Evolutionary conservation across 2,113 vertebrate genomes (phyloP).

Genomic region (Numida meleagris): DNA sequence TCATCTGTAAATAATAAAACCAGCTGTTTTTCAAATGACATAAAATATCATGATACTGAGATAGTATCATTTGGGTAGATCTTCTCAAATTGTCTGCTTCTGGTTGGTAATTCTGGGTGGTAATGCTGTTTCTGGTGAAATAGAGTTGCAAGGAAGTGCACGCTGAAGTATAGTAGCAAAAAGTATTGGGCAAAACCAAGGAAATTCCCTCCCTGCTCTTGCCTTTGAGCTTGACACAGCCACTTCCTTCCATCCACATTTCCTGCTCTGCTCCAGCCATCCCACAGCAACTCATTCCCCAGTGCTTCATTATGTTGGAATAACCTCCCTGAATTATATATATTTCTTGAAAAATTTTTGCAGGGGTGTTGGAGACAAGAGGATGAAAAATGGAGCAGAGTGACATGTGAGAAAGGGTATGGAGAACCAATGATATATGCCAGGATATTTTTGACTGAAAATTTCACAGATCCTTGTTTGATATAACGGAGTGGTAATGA

Average conservation of each 20-base stretch:
- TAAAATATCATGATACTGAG: background rate
- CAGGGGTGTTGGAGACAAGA: background rate
- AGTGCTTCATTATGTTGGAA: background rate
- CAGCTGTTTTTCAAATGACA: background rate
- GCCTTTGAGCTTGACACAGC: background rate
- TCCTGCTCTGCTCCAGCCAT: background rate
- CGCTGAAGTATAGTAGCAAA: background rate
- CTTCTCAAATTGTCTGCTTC: fast-evolving
- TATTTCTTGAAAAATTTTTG: background rate
- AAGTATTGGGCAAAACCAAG: background rate
- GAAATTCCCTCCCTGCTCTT: background rate
- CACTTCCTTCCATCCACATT: background rate
- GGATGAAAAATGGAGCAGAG: background rate
- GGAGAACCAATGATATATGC: background rate
- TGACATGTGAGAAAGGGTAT: background rate
- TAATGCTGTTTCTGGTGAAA: background rate
- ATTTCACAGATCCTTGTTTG: background rate
- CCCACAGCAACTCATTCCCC: background rate
- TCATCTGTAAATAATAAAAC: background rate
- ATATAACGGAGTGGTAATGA: background rate
- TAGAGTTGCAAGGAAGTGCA: background rate
- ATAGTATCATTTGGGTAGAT: too few species aligned
- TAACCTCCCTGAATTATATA: background rate
- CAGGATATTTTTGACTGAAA: background rate
- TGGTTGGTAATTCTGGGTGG: background rate